Evolutionary conservation across 2,113 vertebrate species (phyloP).

Genomic region (Protobothrops flavoviridis): DNA sequence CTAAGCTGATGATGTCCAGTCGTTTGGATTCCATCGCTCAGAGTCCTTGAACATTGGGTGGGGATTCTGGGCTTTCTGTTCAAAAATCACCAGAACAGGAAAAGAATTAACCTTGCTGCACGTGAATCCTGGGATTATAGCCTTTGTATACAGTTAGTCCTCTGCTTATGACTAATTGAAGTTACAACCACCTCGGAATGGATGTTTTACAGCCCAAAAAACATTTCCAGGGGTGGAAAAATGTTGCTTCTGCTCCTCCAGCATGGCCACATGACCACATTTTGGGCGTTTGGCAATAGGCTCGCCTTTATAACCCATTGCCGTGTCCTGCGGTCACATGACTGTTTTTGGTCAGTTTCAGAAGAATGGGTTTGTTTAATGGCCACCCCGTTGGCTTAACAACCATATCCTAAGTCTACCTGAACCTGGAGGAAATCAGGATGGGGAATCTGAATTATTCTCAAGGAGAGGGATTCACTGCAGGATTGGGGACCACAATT

Average conservation of each 20-base stretch:
- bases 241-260: background rate
- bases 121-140: background rate
- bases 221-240: background rate
- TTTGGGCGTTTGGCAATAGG: background rate
- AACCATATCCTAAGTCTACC: background rate
- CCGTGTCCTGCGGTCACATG: too few relatives aligned
- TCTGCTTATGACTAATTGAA: background rate
- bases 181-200: background rate
- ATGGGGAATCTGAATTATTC: background rate
- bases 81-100: background rate
- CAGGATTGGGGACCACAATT: background rate
- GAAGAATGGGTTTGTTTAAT: background rate
- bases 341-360: background rate
- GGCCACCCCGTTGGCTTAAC: background rate
- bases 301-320: background rate
- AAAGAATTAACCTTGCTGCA: background rate
- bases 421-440: background rate
- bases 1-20: background rate
- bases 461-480: background rate
- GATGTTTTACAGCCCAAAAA: background rate
- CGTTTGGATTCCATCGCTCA: background rate
- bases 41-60: background rate
- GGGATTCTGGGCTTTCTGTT: background rate
- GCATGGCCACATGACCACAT: background rate
- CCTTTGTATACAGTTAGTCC: background rate